Conservation (phyloP, 2,888 invertebrate species). For the Parnassius apollo region DNA sequence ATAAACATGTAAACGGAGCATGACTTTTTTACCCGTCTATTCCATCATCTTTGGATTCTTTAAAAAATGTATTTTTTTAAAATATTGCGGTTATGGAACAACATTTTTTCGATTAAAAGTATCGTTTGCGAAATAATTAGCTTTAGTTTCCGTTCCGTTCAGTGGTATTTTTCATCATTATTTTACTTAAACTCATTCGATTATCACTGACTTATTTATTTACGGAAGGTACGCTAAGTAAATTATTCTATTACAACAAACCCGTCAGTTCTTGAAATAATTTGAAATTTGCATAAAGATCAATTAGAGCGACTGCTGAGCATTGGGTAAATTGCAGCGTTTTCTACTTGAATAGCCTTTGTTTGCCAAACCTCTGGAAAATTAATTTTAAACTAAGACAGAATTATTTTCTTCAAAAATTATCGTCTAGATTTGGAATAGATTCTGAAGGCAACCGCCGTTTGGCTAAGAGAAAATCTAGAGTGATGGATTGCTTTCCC, state of each 20-base stretch:
- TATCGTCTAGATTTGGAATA: slow-evolving; percentile 2
- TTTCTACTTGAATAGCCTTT: slow-evolving; percentile 53
- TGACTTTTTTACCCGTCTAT: too few species aligned
- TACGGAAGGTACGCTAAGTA: slow-evolving; percentile 53
- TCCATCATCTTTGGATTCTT: too few species aligned
- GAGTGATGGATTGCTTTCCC: background rate
- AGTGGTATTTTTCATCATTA: too few species aligned
- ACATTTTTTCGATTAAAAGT: too few species aligned
- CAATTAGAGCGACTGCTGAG: slow-evolving; percentile 60
- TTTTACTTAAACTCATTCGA: too few species aligned
- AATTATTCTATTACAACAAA: slow-evolving; percentile 67
- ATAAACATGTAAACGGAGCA: too few species aligned
- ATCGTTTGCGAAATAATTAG: too few species aligned
- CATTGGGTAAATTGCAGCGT: slow-evolving; percentile 38
- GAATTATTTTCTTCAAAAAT: slow-evolving; percentile 23
- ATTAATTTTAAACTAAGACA: slow-evolving; percentile 27
- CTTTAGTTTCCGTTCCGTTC: too few species aligned
- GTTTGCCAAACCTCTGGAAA: slow-evolving; percentile 39
- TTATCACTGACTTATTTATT: too few species aligned
- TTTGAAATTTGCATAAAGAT: too few species aligned
- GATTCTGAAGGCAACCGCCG: background rate
- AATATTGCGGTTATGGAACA: too few species aligned
- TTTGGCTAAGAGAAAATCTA: background rate
- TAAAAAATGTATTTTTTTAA: too few species aligned
- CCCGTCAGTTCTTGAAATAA: slow-evolving; percentile 42